Evolutionary conservation across 2,888 invertebrate genomes (phyloP), one percentile per base, ranked within the genome.

Genomic region (Meteorus colon): DNA sequence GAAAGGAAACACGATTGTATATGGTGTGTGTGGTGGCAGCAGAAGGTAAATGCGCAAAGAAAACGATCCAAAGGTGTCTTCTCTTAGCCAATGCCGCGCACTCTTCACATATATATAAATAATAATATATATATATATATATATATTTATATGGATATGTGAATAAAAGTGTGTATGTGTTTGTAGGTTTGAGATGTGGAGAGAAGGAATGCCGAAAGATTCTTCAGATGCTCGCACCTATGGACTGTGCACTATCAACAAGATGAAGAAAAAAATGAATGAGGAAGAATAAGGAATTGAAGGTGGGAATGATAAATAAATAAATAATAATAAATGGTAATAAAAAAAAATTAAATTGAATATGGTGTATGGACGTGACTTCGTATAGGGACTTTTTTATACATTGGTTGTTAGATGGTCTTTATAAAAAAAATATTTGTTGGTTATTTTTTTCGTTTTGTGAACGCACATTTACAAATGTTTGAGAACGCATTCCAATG

Each of bases 171-270:
- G 48, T 16, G 16, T n/a, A 14, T 27, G 60, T 16, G 10, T 65
- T n/a, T 67, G 73, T 73, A 66, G 48, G 65, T 65, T 73, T 66
- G 68, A 55, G 69, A 70, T 41, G 41, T 41, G 63, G 59, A 73
- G 76, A 63, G 59, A 68, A 68, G 68, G 73, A 76, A 76, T 76
- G 76, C 76, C 76, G 76, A 76, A 71, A 72, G 72, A 76, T 67
- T 67, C 67, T 45, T 73, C 29, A 34, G 14, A 72, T 60, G 16
- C 70, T 71, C 71, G 62, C 71, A 72, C 71, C 62, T 48, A 70
- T 62, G 41, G 29, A 34, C 34, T 45, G n/a, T 48, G n/a, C 48
- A 48, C 16, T n/a, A 48, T 48, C n/a, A 48, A 4, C 16, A 72
- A 31, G 27, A 60, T 31, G 34, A n/a, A 59, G 1, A 24, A 37